Conservation (phyloP, 2,888 invertebrate genomes). For the Rhodophaea formosa region DNA sequence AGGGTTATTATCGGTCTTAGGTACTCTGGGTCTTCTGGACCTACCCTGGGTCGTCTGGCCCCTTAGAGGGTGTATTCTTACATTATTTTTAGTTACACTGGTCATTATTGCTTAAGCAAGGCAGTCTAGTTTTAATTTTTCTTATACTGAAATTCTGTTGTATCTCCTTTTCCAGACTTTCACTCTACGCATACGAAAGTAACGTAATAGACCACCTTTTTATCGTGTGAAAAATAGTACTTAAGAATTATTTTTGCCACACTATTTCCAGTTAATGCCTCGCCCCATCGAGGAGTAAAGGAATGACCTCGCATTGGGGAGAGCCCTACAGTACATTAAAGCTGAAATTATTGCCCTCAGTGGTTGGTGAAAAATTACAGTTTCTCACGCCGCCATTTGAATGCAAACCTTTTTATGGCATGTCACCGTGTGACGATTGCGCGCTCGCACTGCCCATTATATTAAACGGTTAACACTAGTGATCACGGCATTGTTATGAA, state of each 20-base stretch:
- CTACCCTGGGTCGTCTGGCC: too few relatives aligned
- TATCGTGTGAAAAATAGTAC: too few relatives aligned
- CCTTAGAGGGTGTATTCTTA: too few relatives aligned
- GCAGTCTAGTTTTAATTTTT: too few relatives aligned
- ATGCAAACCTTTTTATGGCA: slow-evolving; percentile 14
- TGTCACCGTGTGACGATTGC: slow-evolving; percentile 2
- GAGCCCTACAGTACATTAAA: background rate
- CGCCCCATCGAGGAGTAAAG: background rate
- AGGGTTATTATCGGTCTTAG: too few relatives aligned
- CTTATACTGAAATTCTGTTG: too few relatives aligned
- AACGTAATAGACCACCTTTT: too few relatives aligned
- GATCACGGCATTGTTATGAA: background rate
- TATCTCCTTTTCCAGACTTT: too few relatives aligned
- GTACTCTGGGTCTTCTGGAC: too few relatives aligned
- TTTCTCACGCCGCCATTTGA: slow-evolving; percentile 15
- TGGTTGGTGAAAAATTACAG: slow-evolving; percentile 8
- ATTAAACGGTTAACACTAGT: background rate
- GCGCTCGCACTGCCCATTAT: background rate
- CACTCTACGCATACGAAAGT: too few relatives aligned
- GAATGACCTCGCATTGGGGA: background rate
- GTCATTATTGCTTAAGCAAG: too few relatives aligned
- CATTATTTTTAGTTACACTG: too few relatives aligned
- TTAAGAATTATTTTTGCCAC: background rate
- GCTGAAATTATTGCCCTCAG: slow-evolving; percentile 4
- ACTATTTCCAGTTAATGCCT: background rate